phyloP scores from a whole-genome alignment of 2,888 invertebrate species.

The Rhagium mordax region DNA sequence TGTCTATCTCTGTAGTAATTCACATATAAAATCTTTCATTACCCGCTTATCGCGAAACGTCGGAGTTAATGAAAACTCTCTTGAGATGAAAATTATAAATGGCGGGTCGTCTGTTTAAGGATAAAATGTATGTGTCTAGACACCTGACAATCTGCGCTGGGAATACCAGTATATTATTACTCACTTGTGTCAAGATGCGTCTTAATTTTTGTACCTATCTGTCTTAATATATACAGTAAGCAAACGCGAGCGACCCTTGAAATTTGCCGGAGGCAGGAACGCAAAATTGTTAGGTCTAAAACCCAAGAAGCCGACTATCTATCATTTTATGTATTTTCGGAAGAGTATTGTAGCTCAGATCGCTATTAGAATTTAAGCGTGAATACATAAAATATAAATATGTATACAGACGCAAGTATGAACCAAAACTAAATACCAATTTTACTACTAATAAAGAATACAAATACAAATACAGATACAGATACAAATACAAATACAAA shows the following conservation, averaged over 20 bases:
- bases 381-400: no score
- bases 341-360: no score
- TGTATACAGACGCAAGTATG: no score
- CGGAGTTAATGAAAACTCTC: neutral
- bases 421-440: no score
- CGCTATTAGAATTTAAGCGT: no score
- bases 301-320: neutral
- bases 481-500: no score
- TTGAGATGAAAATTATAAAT: neutral
- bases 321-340: no score
- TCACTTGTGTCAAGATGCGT: neutral
- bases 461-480: no score
- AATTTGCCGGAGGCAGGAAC: neutral
- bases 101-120: neutral
- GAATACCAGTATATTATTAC: neutral
- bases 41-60: no score
- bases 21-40: no score
- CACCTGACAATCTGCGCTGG: neutral
- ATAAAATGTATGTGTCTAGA: neutral
- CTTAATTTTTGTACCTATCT: neutral
- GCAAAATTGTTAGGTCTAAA: neutral
- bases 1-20: no score
- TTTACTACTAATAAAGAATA: no score
- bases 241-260: neutral
- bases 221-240: neutral